Percentiles rank a stretch among this genome's conserved stretches.
phyloP scores from a whole-genome alignment of 1,140 invertebrate genomes.

The Ceratosolen solmsi region DNA sequence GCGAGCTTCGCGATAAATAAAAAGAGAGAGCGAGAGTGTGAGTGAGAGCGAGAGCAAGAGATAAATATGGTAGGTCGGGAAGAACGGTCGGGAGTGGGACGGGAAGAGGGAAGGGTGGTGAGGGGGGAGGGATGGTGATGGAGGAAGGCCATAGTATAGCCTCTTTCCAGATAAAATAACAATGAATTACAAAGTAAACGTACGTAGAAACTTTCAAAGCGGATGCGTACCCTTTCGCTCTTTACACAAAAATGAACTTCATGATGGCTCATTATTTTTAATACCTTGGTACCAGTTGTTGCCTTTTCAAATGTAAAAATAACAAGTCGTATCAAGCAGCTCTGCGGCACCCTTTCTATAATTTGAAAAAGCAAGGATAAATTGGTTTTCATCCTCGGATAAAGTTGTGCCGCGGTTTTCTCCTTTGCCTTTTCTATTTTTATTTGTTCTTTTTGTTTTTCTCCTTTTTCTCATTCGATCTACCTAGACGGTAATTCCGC shows the following conservation, averaged over 20 bases:
- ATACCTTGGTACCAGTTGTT: background rate
- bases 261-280: background rate
- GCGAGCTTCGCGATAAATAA: background rate
- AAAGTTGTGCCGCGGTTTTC: no score
- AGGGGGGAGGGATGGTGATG: no score
- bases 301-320: background rate
- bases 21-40: no score
- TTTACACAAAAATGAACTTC: background rate
- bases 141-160: background rate
- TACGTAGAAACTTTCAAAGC: background rate
- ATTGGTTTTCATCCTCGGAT: background rate
- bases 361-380: background rate
- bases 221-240: background rate
- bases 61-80: no score
- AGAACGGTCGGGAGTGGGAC: no score
- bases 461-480: background rate
- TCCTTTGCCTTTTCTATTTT: no score
- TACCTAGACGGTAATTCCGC: background rate
- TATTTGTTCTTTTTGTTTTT: background rate
- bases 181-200: constrained; percentile 3
- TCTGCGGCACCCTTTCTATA: background rate
- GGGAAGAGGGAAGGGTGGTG: no score
- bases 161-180: background rate
- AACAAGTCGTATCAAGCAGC: background rate
- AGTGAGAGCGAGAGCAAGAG: no score